These are phyloP conservation scores for Erannis defoliaria DNA, from an alignment of 2,888 invertebrate species.

Conservation along the genomic window DNA sequence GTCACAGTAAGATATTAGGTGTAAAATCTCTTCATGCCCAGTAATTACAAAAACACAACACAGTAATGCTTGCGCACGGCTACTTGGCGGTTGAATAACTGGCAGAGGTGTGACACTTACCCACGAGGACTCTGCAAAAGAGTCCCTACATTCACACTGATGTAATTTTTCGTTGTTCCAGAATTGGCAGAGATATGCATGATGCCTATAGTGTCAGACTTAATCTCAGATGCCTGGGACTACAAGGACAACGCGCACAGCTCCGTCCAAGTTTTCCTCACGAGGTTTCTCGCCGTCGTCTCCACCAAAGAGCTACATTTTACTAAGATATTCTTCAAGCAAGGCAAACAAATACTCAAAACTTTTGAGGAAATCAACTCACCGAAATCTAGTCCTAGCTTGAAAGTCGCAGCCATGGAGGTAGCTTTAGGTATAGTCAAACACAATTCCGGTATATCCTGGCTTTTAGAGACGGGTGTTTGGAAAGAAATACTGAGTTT, in stretches of 20 bases:
- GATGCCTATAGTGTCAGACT: slow-evolving; percentile 63
- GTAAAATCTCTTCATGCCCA: too few relatives aligned
- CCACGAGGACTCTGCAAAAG: too few relatives aligned
- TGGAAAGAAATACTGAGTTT: slow-evolving; percentile 89
- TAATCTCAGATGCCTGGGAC: slow-evolving; percentile 62
- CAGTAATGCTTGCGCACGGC: too few relatives aligned
- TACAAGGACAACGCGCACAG: slow-evolving; percentile 60
- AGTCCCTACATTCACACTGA: too few relatives aligned
- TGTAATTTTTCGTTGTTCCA: slow-evolving; percentile 57
- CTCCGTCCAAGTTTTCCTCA: slow-evolving; percentile 86
- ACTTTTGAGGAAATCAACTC: slow-evolving; percentile 63
- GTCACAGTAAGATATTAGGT: too few relatives aligned
- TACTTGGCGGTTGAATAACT: too few relatives aligned
- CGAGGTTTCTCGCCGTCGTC: slow-evolving; percentile 88
- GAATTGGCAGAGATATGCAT: slow-evolving; percentile 62
- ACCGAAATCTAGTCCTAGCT: slow-evolving; percentile 83
- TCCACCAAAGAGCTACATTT: slow-evolving; percentile 87
- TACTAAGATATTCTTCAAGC: slow-evolving; percentile 80
- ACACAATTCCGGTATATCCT: slow-evolving; percentile 88
- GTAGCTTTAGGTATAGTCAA: slow-evolving; percentile 87
- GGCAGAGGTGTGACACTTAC: too few relatives aligned
- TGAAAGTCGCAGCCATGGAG: slow-evolving; percentile 89
- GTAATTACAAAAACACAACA: too few relatives aligned
- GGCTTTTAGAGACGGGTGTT: slow-evolving; percentile 87
- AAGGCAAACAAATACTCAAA: slow-evolving; percentile 58